These are phyloP conservation scores for Lagenorhynchus albirostris DNA, from an alignment of 2,113 vertebrate species.

Conservation along the genomic window DNA sequence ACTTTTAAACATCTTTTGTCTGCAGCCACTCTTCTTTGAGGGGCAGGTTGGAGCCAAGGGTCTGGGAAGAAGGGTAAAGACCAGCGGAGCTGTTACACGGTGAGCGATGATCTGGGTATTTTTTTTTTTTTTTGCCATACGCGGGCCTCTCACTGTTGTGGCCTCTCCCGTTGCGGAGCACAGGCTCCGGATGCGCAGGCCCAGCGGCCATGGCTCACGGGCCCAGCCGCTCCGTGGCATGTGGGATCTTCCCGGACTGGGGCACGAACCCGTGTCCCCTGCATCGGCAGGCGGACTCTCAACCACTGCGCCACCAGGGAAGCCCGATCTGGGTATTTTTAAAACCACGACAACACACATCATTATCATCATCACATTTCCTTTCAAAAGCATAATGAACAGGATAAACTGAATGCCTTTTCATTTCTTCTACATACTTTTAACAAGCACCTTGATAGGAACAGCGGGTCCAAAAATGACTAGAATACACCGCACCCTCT, in stretches of 20 bases:
- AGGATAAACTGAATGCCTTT: not conserved
- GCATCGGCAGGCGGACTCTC: no score
- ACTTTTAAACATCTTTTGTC: not conserved
- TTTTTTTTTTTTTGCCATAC: not conserved
- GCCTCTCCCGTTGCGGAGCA: no score
- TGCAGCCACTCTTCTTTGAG: not conserved
- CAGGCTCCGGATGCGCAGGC: no score
- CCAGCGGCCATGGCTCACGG: no score
- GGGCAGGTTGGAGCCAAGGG: not conserved
- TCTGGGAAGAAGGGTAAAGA: not conserved
- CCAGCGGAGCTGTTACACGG: fast-evolving
- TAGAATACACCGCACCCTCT: not conserved
- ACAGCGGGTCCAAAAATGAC: not conserved
- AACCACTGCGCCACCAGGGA: no score
- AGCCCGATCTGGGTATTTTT: not conserved
- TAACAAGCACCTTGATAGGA: not conserved
- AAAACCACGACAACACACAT: not conserved
- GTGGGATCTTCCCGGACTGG: no score
- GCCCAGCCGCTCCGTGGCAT: no score
- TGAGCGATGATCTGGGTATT: not conserved
- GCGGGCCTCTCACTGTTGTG: no score
- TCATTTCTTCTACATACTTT: not conserved
- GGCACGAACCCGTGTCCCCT: no score
- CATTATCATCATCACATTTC: not conserved
- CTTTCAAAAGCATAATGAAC: not conserved